Percentiles rank a stretch among this genome's conserved stretches.
Conservation (phyloP, 1,140 invertebrate genomes). For the Geopemphigus sp. region DNA sequence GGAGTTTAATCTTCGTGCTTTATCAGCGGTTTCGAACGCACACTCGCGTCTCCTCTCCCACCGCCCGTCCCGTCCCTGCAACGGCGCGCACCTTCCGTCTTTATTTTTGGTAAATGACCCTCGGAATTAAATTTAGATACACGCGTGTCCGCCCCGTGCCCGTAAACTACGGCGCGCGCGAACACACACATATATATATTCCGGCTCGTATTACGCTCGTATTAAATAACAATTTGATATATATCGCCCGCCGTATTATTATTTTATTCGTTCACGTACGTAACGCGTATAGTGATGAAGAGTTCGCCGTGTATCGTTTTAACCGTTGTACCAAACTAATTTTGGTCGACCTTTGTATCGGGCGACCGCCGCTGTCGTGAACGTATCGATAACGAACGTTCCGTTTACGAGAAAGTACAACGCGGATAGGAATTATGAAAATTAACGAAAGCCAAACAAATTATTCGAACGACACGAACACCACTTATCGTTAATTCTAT, state of each 20-base stretch:
- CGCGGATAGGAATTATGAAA: too few species aligned
- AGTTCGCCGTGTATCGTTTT: too few species aligned
- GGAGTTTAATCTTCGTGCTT: constrained; percentile 44
- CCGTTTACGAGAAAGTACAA: too few species aligned
- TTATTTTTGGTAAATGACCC: constrained; percentile 45
- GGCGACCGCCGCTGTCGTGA: too few species aligned
- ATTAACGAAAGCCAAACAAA: too few species aligned
- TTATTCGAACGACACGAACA: too few species aligned
- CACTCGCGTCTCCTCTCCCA: constrained; percentile 3
- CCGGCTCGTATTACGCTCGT: not conserved
- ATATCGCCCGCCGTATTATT: not conserved
- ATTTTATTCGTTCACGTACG: not conserved
- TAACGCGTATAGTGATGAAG: not conserved
- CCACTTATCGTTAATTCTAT: too few species aligned
- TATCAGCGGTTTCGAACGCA: constrained; percentile 41
- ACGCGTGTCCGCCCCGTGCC: not conserved
- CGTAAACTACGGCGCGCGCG: constrained; percentile 31
- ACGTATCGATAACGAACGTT: too few species aligned
- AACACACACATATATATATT: not conserved
- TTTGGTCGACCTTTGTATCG: too few species aligned
- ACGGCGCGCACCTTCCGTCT: not conserved
- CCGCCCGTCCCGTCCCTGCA: too few species aligned
- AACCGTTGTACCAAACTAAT: too few species aligned
- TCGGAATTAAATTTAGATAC: constrained; percentile 41
- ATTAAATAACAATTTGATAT: constrained; percentile 11